Conservation (phyloP, 2,797 vertebrate species). For the Anas acuta region DNA sequence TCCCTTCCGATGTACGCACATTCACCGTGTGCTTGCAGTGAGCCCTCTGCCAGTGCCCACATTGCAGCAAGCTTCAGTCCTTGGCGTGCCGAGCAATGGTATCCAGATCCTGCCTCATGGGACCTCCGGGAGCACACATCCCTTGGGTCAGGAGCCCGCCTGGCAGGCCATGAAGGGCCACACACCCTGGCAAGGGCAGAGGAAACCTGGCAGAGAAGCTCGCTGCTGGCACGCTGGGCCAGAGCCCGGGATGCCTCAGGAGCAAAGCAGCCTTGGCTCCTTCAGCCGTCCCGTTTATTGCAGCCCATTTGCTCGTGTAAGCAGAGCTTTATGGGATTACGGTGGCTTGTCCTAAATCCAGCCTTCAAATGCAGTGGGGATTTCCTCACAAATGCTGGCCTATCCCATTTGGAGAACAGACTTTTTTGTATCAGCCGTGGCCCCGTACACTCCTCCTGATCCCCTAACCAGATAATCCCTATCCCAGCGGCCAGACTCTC, state of each 20-base stretch:
- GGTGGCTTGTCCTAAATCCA: constrained; percentile 44
- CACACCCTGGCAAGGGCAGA: rapidly evolving
- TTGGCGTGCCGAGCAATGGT: not conserved
- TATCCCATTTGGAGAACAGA: not conserved
- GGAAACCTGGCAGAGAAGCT: not conserved
- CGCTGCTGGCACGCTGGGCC: rapidly evolving
- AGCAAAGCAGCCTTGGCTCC: not conserved
- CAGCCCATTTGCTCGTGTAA: not conserved
- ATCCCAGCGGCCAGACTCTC: not conserved
- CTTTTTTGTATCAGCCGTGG: not conserved
- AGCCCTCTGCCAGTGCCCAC: not conserved
- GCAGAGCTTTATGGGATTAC: constrained; percentile 42
- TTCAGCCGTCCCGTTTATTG: not conserved
- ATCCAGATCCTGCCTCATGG: not conserved
- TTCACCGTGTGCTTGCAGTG: not conserved
- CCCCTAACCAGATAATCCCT: not conserved
- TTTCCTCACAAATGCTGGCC: constrained; percentile 24
- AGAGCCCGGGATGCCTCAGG: not conserved
- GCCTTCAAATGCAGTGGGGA: constrained; percentile 4
- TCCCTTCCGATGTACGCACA: not conserved
- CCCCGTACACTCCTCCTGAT: not conserved
- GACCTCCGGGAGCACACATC: not conserved
- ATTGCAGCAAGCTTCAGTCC: not conserved
- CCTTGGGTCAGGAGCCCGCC: not conserved
- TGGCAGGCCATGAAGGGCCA: not conserved